A percentile compares a stretch with the other conserved stretches of the same genome.
These are phyloP conservation scores for Micrasema longulum DNA, from an alignment of 1,140 invertebrate genomes.

Conservation along the genomic window DNA sequence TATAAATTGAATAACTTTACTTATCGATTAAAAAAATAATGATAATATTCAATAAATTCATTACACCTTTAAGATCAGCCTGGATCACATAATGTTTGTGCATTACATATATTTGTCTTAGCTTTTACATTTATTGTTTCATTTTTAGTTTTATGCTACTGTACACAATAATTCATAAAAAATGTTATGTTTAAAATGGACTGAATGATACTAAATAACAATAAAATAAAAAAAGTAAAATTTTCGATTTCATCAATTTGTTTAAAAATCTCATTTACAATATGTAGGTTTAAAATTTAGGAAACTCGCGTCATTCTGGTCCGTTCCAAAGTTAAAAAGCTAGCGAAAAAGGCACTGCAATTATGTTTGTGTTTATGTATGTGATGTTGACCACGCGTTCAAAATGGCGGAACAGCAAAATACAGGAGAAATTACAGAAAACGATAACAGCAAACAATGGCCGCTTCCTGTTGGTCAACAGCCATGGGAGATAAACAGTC, in stretches of 20 bases:
- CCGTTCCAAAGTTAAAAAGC: not conserved
- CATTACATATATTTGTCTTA: no score
- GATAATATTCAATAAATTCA: no score
- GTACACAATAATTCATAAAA: no score
- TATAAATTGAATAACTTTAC: no score
- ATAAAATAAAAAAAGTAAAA: no score
- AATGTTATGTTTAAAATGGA: no score
- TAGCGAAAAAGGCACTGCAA: not conserved
- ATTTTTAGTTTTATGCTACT: no score
- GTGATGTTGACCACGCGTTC: not conserved
- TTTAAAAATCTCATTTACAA: not conserved
- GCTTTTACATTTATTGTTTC: no score
- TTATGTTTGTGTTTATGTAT: not conserved
- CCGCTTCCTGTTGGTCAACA: constrained; percentile 42
- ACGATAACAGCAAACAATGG: constrained; percentile 12
- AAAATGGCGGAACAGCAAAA: constrained; percentile 2
- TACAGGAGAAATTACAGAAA: constrained; percentile 13
- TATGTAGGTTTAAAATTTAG: not conserved
- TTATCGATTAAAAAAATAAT: no score
- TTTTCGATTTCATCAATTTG: not conserved
- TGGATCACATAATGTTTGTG: no score
- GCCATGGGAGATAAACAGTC: constrained; percentile 43
- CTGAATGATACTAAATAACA: no score
- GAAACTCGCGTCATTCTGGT: not conserved
- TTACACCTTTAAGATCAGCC: no score